A percentile compares a stretch with the other conserved stretches of the same genome.
Conservation (phyloP, 1,140 invertebrate genomes). For the Ridgeia piscesae region DNA sequence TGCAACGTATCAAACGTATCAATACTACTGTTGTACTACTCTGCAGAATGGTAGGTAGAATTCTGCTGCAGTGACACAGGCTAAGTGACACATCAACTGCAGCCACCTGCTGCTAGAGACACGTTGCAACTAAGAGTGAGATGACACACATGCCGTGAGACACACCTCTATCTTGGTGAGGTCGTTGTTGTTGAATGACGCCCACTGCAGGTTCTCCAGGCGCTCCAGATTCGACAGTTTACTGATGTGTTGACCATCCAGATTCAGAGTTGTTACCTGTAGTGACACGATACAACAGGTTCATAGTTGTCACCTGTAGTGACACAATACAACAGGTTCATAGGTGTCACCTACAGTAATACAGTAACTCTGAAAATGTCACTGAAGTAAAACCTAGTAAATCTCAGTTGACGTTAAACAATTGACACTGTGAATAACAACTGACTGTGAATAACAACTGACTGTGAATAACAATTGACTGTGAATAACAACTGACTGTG, state of each 20-base stretch:
- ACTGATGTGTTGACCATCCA: conserved; percentile 52
- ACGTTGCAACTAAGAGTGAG: not conserved
- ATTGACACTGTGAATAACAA: too few species aligned
- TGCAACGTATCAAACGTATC: too few species aligned
- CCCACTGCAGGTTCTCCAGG: conserved; percentile 51
- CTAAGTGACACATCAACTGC: too few species aligned
- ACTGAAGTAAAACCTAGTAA: too few species aligned
- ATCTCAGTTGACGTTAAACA: too few species aligned
- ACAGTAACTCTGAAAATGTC: too few species aligned
- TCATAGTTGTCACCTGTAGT: conserved; percentile 48
- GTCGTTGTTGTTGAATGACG: conserved; percentile 56
- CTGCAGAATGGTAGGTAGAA: too few species aligned
- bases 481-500: too few species aligned
- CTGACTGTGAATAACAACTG: too few species aligned
- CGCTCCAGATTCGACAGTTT: conserved; percentile 51
- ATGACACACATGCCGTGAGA: not conserved
- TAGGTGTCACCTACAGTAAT: conserved; percentile 44
- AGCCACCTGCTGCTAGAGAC: not conserved
- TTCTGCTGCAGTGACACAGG: too few species aligned
- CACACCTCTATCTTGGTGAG: conserved; percentile 54
- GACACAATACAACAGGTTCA: conserved; percentile 37
- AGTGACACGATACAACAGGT: conserved; percentile 33
- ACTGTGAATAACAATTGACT: too few species aligned
- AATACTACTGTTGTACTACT: too few species aligned
- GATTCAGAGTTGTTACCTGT: conserved; percentile 49